phyloP scores from a whole-genome alignment of 2,797 vertebrate species.

The Cephalopachus bancanus region DNA sequence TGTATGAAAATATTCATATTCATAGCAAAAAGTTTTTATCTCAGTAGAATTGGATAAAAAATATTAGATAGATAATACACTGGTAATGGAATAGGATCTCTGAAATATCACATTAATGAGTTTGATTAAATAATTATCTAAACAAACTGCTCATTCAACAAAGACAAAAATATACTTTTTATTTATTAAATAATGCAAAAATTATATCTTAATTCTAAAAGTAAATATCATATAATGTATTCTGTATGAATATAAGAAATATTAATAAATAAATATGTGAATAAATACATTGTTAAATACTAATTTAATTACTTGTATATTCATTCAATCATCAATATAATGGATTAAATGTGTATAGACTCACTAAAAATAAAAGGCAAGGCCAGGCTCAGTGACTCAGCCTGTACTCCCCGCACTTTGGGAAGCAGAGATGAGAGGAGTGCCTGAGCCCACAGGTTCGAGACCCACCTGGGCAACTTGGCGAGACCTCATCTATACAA shows the following conservation, averaged over 20 bases:
- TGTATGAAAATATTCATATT: not conserved
- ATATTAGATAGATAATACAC: not conserved
- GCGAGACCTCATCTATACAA: too few species aligned
- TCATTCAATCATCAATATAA: not conserved
- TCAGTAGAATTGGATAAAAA: not conserved
- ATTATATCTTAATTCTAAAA: not conserved
- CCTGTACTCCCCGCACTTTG: too few species aligned
- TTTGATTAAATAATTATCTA: not conserved
- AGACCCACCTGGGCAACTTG: too few species aligned
- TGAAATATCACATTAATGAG: not conserved
- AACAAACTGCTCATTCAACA: not conserved
- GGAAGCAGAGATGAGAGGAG: too few species aligned
- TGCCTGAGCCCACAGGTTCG: too few species aligned
- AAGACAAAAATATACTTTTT: not conserved
- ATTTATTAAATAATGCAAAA: not conserved
- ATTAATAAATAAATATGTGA: not conserved
- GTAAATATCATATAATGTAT: not conserved
- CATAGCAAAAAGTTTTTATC: not conserved
- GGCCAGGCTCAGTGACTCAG: too few species aligned
- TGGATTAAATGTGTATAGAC: not conserved
- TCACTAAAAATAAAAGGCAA: not conserved
- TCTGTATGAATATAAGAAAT: not conserved
- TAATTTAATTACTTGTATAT: not conserved
- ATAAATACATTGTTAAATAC: not conserved
- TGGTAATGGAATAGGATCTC: not conserved